These are phyloP conservation scores for Crenichthys baileyi DNA, from an alignment of 2,797 vertebrate genomes.

Conservation along the genomic window DNA sequence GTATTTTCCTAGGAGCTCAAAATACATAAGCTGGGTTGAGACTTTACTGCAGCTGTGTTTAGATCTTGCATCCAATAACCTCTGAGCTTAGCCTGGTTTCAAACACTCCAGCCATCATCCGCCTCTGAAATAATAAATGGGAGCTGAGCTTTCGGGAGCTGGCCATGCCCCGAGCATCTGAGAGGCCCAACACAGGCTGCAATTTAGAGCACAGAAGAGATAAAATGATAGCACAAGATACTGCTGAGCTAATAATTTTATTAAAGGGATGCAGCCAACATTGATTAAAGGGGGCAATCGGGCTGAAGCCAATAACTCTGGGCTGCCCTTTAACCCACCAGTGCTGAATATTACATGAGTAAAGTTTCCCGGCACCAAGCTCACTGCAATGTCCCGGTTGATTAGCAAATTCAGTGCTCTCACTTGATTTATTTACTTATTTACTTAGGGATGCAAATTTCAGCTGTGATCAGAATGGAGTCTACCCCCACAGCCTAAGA, in stretches of 20 bases:
- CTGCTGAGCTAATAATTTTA: constrained; percentile 89
- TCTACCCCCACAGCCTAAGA: constrained; percentile 71
- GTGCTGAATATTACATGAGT: constrained; percentile 89
- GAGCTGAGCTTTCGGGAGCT: constrained; percentile 78
- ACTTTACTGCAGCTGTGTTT: constrained; percentile 80
- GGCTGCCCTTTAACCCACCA: constrained; percentile 84
- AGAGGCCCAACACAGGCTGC: constrained; percentile 78
- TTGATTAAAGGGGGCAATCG: constrained; percentile 88
- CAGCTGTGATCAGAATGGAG: constrained; percentile 80
- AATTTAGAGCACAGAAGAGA: constrained; percentile 81
- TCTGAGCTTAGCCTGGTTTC: constrained; percentile 74
- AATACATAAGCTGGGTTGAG: constrained; percentile 73
- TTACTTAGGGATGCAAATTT: constrained; percentile 89
- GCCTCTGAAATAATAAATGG: constrained; percentile 82
- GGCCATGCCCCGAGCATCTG: constrained; percentile 78
- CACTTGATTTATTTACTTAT: constrained; percentile 89
- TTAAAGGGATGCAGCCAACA: constrained; percentile 88
- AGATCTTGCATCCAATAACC: constrained; percentile 80
- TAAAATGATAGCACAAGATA: constrained; percentile 84
- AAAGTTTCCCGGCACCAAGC: constrained; percentile 85
- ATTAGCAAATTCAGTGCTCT: constrained; percentile 83
- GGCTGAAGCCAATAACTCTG: constrained; percentile 87
- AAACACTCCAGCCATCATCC: constrained; percentile 78
- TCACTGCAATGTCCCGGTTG: constrained; percentile 78
- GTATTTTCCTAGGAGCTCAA: constrained; percentile 64